Evolutionary conservation across 2,888 invertebrate genomes (phyloP).

Genomic region (Leucania comma): DNA sequence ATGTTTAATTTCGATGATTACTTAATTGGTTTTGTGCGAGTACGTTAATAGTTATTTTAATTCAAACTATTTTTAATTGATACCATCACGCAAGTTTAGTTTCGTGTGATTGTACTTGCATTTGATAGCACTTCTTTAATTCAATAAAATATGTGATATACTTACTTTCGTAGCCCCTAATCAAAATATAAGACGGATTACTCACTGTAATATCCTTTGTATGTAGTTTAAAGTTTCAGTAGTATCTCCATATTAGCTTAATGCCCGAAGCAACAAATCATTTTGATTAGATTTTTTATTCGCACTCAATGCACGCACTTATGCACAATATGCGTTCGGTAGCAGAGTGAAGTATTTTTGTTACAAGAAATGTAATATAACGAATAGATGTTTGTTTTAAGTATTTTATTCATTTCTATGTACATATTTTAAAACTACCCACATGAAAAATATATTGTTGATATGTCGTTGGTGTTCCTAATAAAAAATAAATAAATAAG

Average conservation of each 20-base stretch:
- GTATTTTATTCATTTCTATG: too few species aligned
- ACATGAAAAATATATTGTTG: too few species aligned
- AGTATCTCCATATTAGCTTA: background rate
- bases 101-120: background rate
- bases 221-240: background rate
- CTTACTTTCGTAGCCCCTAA: background rate
- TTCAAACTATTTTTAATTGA: slow-evolving; percentile 2
- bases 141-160: background rate
- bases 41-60: slow-evolving; percentile 16
- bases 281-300: slow-evolving; percentile 36
- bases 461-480: too few species aligned
- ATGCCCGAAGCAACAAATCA: slow-evolving; percentile 31
- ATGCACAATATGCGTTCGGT: background rate
- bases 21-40: slow-evolving; percentile 40
- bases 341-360: slow-evolving; percentile 4
- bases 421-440: too few species aligned
- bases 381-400: background rate
- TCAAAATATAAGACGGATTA: background rate
- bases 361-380: background rate
- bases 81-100: background rate
- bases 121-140: background rate
- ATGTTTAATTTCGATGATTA: slow-evolving; percentile 29
- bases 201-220: too few species aligned
- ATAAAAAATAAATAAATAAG: too few species aligned
- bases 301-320: slow-evolving; percentile 5